Base-by-base conservation (phyloP, 2,888 invertebrate species). In the Drosophila trichaetosa region DNA sequence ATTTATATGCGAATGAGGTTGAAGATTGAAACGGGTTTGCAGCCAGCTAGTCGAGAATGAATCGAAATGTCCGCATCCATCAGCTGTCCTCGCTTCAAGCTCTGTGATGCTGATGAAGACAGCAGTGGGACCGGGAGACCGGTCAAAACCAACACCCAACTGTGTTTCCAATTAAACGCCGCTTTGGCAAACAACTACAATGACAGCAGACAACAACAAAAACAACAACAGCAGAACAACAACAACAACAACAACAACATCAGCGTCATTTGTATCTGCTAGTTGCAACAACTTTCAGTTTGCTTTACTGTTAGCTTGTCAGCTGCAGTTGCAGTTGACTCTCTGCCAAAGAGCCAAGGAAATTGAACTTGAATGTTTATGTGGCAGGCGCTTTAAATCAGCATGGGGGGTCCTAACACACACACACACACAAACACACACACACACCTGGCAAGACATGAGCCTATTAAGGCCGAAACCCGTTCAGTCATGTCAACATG, bases 301-400 rank as follows among this genome's bases (percentile, higher is more conserved):
- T 74, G 73, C 61, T 81, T 89, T 83, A 87, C 89, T 66, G 89
- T 89, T 88, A 85, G 65, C 71, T 60, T 75, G 68, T 56, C 67
- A 64, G 58, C 54, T 63, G 53, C 61, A 54, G 42, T 60, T 33
- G 78, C 24, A 24, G 34, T 54, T 54, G 54, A 36, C 21, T n/a
- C 53, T 24, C 66, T 61, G 75, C 56, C 76, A 59, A 51, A 60
- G 72, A 65, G 64, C 38, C 59, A 57, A 56, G 68, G 74, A 84
- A 84, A 88, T 89, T 85, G 90, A 85, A 90, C 90, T 90, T 85
- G 85, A 85, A 80, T 89, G 85, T 78, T 87, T 78, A 86, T 90
- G 74, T 69, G 78, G 78, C 67, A 84, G 69, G 60, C 73, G 64
- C 73, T 78, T 67, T 68, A 73, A 40, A 65, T 63, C 63, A 40